A percentile compares a stretch with the other conserved stretches of the same genome.
phyloP scores from a whole-genome alignment of 2,888 invertebrate species.

The Microctonus aethiopoides region DNA sequence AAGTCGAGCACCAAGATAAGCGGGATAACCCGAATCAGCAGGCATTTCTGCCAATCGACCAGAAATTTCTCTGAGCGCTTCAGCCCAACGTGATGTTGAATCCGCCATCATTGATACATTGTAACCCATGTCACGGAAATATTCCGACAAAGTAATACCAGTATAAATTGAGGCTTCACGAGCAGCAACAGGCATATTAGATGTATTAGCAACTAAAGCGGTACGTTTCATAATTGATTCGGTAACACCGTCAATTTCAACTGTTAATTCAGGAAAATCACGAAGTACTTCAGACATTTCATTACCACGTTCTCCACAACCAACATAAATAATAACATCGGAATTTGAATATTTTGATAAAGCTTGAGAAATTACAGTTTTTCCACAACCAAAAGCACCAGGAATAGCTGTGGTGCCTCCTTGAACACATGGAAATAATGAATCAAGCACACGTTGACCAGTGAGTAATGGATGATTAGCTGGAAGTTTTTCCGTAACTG shows the following conservation, averaged over 20 bases:
- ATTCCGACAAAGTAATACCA: slow-evolving; percentile 98
- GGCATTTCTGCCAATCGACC: slow-evolving; percentile 99
- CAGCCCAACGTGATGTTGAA: slow-evolving; percentile 99
- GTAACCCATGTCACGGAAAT: slow-evolving; percentile 99
- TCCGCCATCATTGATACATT: slow-evolving; percentile 99
- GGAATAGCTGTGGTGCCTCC: slow-evolving; percentile 99
- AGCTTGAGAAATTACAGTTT: slow-evolving; percentile 99
- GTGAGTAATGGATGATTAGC: slow-evolving; percentile 98
- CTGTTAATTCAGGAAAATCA: slow-evolving; percentile 98
- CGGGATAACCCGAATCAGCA: slow-evolving; percentile 98
- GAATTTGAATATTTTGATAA: slow-evolving; percentile 99
- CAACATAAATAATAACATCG: slow-evolving; percentile 99
- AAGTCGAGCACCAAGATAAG: slow-evolving; percentile 96
- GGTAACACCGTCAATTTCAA: slow-evolving; percentile 95
- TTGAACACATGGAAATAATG: slow-evolving; percentile 98
- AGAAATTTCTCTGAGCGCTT: slow-evolving; percentile 99
- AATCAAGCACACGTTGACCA: slow-evolving; percentile 97
- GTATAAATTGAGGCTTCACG: slow-evolving; percentile 99
- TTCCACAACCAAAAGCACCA: slow-evolving; percentile 99
- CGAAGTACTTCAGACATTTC: slow-evolving; percentile 99
- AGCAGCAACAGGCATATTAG: slow-evolving; percentile 99
- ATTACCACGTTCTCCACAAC: slow-evolving; percentile 99
- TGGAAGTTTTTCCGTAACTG: slow-evolving; percentile 96
- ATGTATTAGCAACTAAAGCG: slow-evolving; percentile 98
- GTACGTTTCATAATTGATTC: slow-evolving; percentile 99